Evolutionary conservation across 2,113 vertebrate genomes (phyloP).

Genomic region (Oxyruncus cristatus): DNA sequence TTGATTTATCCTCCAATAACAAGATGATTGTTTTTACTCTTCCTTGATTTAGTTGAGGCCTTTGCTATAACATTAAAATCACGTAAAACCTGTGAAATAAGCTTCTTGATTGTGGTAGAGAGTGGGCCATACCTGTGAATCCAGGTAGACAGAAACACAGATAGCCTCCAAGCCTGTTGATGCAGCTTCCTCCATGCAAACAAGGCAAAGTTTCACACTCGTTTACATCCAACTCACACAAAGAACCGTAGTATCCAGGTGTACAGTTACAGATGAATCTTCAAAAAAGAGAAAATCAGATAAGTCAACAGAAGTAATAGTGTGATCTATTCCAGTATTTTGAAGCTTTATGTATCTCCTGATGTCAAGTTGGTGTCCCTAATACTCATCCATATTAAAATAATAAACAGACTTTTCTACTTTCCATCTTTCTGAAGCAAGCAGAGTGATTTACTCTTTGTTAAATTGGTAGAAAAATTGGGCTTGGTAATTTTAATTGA

Average conservation of each 20-base stretch:
- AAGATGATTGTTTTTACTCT: neutral
- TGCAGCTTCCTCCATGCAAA: slow-evolving; percentile 77
- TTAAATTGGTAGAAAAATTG: neutral
- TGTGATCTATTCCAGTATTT: neutral
- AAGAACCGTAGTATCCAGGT: slow-evolving; percentile 74
- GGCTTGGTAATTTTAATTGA: neutral
- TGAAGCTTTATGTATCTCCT: neutral
- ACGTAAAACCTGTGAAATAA: neutral
- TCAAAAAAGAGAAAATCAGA: neutral
- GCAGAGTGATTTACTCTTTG: neutral
- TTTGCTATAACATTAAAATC: neutral
- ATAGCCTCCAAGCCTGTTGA: slow-evolving; percentile 78
- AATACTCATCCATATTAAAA: neutral
- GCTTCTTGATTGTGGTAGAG: neutral
- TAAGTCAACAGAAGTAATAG: neutral
- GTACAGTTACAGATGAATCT: slow-evolving; percentile 81
- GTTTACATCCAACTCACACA: slow-evolving; percentile 82
- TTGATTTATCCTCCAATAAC: neutral
- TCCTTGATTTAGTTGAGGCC: neutral
- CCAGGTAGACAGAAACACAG: slow-evolving; percentile 77
- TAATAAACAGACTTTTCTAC: neutral
- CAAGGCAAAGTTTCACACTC: slow-evolving; percentile 83
- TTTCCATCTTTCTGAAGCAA: neutral
- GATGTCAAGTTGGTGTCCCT: neutral
- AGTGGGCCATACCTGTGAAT: slow-evolving; percentile 78